Conservation (phyloP, 2,797 vertebrate species). For the Cheirogaleus major region DNA sequence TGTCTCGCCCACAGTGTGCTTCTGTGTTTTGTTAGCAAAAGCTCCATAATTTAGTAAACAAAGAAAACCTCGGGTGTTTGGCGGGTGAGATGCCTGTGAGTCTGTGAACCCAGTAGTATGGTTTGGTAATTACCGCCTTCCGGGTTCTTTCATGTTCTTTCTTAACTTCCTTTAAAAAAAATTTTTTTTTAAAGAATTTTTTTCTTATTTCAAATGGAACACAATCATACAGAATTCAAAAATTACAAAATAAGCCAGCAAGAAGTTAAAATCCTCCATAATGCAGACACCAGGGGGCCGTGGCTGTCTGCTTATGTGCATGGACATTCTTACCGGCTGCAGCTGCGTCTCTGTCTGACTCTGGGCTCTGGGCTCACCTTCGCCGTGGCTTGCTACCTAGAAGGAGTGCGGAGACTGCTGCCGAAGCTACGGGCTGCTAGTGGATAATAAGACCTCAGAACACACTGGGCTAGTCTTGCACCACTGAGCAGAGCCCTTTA, state of each 20-base stretch:
- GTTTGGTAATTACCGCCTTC: background rate
- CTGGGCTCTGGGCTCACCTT: background rate
- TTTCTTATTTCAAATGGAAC: background rate
- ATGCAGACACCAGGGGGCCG: rapidly evolving
- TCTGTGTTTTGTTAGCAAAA: background rate
- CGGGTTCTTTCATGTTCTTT: background rate
- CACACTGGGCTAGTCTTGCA: rapidly evolving
- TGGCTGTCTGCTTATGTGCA: rapidly evolving
- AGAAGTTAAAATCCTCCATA: background rate
- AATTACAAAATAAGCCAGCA: background rate
- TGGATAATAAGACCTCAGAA: rapidly evolving
- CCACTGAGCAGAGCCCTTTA: rapidly evolving
- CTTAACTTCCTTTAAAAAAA: background rate
- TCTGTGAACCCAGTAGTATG: background rate
- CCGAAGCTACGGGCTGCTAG: rapidly evolving
- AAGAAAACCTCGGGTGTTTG: rapidly evolving
- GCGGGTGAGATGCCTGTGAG: rapidly evolving
- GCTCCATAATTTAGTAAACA: background rate
- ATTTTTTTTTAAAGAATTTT: background rate
- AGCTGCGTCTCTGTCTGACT: rapidly evolving
- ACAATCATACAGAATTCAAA: background rate
- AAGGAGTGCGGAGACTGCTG: rapidly evolving
- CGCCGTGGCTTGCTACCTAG: rapidly evolving
- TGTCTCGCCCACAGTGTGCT: rapidly evolving
- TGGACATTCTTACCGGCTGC: no score